Conservation (phyloP, 30 jellyfish, hydroid and myxozoan genomes). For the Turritopsis dohrnii region DNA sequence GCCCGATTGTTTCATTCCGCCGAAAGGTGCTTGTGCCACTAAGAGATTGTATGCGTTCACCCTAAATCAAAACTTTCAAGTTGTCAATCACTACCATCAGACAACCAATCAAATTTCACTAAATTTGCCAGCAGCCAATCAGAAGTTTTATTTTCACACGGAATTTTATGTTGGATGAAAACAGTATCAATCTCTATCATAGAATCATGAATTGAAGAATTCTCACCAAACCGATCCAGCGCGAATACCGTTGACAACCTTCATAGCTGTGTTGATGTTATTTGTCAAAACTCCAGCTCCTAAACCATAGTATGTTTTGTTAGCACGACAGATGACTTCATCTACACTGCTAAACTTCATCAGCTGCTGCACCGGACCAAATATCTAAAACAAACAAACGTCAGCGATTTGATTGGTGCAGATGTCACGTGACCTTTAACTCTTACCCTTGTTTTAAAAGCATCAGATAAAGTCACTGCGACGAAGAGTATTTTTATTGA, state of each 20-base stretch:
- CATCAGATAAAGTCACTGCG: no score
- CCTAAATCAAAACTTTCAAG: no score
- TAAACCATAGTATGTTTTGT: slow-evolving; percentile 73
- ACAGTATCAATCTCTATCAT: not conserved
- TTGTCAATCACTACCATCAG: no score
- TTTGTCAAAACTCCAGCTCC: slow-evolving; percentile 96
- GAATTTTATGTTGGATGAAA: no score
- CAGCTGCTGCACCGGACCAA: slow-evolving; percentile 96
- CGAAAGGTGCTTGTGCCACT: slow-evolving; percentile 91
- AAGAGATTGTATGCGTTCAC: slow-evolving; percentile 67
- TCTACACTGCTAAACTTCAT: slow-evolving; percentile 68
- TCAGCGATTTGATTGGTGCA: not conserved
- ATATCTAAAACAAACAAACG: slow-evolving; percentile 38
- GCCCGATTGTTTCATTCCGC: slow-evolving; percentile 97
- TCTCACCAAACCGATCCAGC: slow-evolving; percentile 98
- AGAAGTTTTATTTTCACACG: not conserved
- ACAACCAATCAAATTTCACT: not conserved
- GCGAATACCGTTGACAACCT: slow-evolving; percentile 70
- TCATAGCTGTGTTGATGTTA: slow-evolving; percentile 86
- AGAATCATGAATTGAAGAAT: no score
- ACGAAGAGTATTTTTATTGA: no score
- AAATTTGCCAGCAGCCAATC: not conserved
- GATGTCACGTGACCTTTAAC: no score
- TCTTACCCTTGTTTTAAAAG: not conserved
- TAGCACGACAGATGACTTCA: slow-evolving; percentile 89